phyloP scores from a whole-genome alignment of 1,140 invertebrate species.

The Eueides isabella region DNA sequence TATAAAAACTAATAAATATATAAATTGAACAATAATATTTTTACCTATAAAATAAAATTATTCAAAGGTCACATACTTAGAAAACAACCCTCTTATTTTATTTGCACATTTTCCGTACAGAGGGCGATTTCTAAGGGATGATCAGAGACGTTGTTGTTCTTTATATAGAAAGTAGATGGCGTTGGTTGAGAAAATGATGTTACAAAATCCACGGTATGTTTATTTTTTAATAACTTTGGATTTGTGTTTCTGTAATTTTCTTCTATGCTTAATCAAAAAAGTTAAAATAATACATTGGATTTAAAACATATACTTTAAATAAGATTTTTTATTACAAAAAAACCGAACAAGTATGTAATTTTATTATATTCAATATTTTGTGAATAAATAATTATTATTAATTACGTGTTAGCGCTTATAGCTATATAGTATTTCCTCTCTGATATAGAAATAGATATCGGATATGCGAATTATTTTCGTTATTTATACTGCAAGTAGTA shows the following conservation, averaged over 20 bases:
- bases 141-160: constrained; percentile 26
- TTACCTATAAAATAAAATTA: neutral
- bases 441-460: no score
- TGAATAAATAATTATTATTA: no score
- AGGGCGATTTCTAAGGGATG: constrained; percentile 29
- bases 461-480: no score
- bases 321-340: no score
- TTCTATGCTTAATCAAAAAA: no score
- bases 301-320: no score
- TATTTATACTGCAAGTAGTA: no score
- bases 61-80: neutral
- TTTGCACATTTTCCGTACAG: constrained; percentile 34
- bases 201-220: neutral
- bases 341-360: no score
- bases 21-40: neutral
- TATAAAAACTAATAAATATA: neutral
- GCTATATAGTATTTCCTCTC: no score
- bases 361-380: no score
- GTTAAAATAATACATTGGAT: no score
- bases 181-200: neutral
- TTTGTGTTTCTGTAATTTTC: neutral
- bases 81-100: constrained; percentile 32
- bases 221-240: neutral
- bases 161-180: constrained; percentile 36
- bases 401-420: no score